These are phyloP conservation scores for Brienomyrus longianalis DNA, from an alignment of 2,113 vertebrate species.

Conservation along the genomic window DNA sequence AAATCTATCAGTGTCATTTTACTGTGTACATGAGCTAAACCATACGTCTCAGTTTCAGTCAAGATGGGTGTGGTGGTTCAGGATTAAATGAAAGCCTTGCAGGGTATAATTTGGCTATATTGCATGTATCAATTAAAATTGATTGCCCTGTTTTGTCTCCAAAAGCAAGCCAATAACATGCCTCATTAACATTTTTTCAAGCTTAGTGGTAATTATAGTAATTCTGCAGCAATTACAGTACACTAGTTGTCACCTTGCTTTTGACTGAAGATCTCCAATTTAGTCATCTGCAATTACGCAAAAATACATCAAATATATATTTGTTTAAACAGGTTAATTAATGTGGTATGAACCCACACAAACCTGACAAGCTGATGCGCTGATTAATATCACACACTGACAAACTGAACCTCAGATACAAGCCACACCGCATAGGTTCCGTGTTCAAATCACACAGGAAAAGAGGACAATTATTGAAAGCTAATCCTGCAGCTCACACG, in stretches of 20 bases:
- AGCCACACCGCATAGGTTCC: not conserved
- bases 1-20: not conserved
- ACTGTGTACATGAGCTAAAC: not conserved
- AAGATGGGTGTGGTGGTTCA: not conserved
- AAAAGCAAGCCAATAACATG: constrained; percentile 2
- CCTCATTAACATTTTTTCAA: constrained; percentile 7
- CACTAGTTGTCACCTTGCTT: not conserved
- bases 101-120: not conserved
- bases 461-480: not conserved
- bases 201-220: constrained; percentile 17
- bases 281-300: not conserved
- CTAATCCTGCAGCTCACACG: not conserved
- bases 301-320: not conserved
- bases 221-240: constrained; percentile 15
- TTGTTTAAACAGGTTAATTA: not conserved
- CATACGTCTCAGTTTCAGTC: not conserved
- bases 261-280: not conserved
- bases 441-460: not conserved
- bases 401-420: not conserved
- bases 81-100: not conserved
- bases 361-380: not conserved
- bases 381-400: not conserved
- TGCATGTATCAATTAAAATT: constrained; percentile 8
- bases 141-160: constrained; percentile 10
- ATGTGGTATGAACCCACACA: not conserved